Evolutionary conservation across 2,113 vertebrate species (phyloP).

Genomic region (Carlito syrichta): DNA sequence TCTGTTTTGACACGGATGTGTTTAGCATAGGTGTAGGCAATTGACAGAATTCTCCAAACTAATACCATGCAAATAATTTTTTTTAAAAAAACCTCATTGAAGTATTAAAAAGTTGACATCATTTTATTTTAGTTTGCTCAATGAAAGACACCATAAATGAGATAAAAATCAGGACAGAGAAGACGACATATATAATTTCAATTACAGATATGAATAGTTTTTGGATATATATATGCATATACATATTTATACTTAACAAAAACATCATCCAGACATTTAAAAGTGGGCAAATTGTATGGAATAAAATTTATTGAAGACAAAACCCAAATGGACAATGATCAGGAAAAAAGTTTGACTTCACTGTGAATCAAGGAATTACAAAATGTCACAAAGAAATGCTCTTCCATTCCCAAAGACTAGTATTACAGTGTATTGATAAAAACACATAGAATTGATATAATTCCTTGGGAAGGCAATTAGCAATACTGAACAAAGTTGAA

Average conservation of each 20-base stretch:
- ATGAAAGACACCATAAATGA: not conserved
- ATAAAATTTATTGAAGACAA: not conserved
- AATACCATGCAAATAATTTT: not conserved
- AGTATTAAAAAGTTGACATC: not conserved
- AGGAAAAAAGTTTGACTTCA: not conserved
- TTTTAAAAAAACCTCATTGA: not conserved
- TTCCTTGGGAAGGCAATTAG: no score
- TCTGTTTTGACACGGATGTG: not conserved
- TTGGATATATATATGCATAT: not conserved
- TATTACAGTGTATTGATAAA: accelerated
- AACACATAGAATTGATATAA: accelerated
- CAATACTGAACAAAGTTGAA: not conserved
- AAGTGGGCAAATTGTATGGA: not conserved
- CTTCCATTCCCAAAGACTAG: no score
- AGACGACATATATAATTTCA: not conserved
- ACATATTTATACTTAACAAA: not conserved
- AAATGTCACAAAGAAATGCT: not conserved
- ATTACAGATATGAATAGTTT: not conserved
- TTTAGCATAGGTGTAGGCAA: accelerated
- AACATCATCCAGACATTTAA: not conserved
- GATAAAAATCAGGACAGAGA: not conserved
- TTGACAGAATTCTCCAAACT: not conserved
- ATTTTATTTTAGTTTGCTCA: not conserved
- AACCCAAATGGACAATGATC: not conserved
- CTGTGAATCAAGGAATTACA: not conserved